phyloP scores from a whole-genome alignment of 2,113 vertebrate species.

The Nycticryphes semicollaris region DNA sequence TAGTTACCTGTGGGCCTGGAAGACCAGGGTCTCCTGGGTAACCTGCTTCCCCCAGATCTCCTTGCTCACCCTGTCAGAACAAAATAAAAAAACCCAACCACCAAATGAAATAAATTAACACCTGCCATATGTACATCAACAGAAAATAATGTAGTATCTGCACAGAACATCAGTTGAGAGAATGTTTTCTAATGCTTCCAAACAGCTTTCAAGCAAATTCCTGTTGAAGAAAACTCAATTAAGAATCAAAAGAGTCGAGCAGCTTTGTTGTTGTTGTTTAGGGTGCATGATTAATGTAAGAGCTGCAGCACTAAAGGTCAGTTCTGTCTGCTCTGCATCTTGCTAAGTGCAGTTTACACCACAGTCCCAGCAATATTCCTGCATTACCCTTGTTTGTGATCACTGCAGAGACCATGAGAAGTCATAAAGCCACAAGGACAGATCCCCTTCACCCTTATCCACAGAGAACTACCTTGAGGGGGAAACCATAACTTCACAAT shows the following conservation, averaged over 20 bases:
- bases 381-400: background rate
- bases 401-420: background rate
- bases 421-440: background rate
- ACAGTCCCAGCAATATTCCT: background rate
- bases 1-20: conserved; percentile 63
- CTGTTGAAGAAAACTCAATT: background rate
- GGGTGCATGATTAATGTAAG: background rate
- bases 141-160: background rate
- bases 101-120: background rate
- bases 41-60: conserved; percentile 50
- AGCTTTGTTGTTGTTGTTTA: background rate
- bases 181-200: background rate
- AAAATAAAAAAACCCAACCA: background rate
- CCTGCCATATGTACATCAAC: background rate
- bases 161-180: background rate
- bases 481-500: background rate
- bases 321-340: background rate
- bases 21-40: conserved; percentile 53
- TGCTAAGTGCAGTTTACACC: background rate
- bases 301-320: background rate
- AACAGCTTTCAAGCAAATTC: background rate
- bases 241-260: background rate
- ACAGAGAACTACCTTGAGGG: background rate
- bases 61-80: conserved; percentile 56
- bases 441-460: background rate